These are phyloP conservation scores for Procavia capensis DNA, from an alignment of 2,113 vertebrate species.

Conservation along the genomic window DNA sequence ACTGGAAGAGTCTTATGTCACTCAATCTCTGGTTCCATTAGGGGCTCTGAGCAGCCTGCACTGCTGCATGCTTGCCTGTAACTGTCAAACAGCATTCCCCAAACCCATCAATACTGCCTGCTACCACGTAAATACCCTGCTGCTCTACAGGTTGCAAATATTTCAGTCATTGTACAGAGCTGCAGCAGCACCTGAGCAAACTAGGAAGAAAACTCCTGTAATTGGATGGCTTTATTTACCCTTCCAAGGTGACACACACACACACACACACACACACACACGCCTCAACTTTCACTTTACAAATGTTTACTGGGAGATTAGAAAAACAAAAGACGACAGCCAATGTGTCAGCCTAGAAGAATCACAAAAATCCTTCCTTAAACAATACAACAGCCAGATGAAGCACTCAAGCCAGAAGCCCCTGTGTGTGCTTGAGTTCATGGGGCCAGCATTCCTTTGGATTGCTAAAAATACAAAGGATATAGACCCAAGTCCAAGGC, in stretches of 20 bases:
- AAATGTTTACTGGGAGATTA: slow-evolving; percentile 70
- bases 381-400: slow-evolving; percentile 61
- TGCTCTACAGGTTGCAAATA: slow-evolving; percentile 33
- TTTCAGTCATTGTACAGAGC: slow-evolving; percentile 25
- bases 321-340: slow-evolving; percentile 70
- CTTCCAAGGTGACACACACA: slow-evolving; percentile 7
- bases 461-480: slow-evolving; percentile 9
- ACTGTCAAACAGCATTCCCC: slow-evolving; percentile 52
- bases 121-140: slow-evolving; percentile 16
- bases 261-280: not conserved
- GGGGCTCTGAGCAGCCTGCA: slow-evolving; percentile 62
- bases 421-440: slow-evolving; percentile 30
- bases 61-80: not conserved
- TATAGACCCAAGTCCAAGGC: not conserved
- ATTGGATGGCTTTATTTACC: slow-evolving; percentile 65
- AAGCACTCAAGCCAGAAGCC: slow-evolving; percentile 44
- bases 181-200: slow-evolving; percentile 40
- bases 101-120: slow-evolving; percentile 71
- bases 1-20: slow-evolving; percentile 77
- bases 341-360: slow-evolving; percentile 63
- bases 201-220: slow-evolving; percentile 37
- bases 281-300: slow-evolving; percentile 29
- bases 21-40: slow-evolving; percentile 65
- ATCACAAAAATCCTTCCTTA: slow-evolving; percentile 76
- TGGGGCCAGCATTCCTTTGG: not conserved